phyloP scores from a whole-genome alignment of 2,797 vertebrate species.

The Chrosomus eos region DNA sequence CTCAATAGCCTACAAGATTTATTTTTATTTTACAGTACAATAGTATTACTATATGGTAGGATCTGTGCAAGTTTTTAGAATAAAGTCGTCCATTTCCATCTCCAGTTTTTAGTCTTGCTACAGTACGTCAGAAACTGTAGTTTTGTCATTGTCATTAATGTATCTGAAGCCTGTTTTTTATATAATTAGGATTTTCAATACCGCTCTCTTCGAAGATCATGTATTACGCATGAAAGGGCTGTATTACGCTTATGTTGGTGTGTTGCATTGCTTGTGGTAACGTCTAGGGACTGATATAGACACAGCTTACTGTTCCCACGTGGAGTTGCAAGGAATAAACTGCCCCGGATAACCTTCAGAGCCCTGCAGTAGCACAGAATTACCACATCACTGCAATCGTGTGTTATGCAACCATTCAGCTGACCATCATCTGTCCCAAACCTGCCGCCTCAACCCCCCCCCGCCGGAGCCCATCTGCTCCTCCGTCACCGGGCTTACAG shows the following conservation, averaged over 20 bases:
- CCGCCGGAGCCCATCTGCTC: background rate
- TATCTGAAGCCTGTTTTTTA: background rate
- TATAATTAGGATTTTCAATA: background rate
- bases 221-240: conserved; percentile 6
- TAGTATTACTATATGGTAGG: too few relatives aligned
- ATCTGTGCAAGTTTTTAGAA: too few relatives aligned
- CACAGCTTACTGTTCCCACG: background rate
- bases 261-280: background rate
- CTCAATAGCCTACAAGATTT: too few relatives aligned
- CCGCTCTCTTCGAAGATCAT: background rate
- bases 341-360: background rate
- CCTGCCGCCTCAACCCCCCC: background rate
- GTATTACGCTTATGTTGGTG: conserved; percentile 12
- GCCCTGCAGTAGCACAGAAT: background rate
- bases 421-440: conserved; percentile 21
- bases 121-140: background rate
- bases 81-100: too few relatives aligned
- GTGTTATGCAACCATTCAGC: conserved; percentile 39
- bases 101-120: background rate
- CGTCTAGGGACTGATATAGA: background rate
- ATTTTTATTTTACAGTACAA: too few relatives aligned
- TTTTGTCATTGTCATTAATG: background rate
- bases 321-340: background rate
- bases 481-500: background rate
- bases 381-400: background rate